phyloP scores from a whole-genome alignment of 1,140 invertebrate species.

The Zaprionus ornatus region DNA sequence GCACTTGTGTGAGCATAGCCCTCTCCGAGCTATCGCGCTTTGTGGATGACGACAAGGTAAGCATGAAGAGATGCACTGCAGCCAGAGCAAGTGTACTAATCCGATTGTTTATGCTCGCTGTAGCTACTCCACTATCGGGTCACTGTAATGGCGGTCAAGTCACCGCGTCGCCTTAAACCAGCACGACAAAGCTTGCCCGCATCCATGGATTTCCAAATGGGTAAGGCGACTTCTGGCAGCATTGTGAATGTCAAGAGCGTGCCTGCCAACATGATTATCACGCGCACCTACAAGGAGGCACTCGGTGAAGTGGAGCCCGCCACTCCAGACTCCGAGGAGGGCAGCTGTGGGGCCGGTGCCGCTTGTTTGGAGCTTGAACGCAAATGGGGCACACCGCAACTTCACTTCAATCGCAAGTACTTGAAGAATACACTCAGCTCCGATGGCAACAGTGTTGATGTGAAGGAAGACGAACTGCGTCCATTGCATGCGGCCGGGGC shows the following conservation, averaged over 20 bases:
- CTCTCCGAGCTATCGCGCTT: constrained; percentile 68
- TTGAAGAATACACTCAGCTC: constrained; percentile 53
- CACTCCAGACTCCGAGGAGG: constrained; percentile 43
- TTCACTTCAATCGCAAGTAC: constrained; percentile 82
- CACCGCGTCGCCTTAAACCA: constrained; percentile 60
- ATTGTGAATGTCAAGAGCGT: constrained; percentile 74
- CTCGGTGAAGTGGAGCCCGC: constrained; percentile 40
- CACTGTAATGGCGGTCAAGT: constrained; percentile 65
- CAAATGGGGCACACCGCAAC: constrained; percentile 79
- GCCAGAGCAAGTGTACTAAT: background rate
- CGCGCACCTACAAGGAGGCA: constrained; percentile 71
- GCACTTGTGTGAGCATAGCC: constrained; percentile 73
- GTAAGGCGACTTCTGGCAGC: constrained; percentile 34
- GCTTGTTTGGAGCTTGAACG: constrained; percentile 49
- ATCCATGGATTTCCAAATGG: constrained; percentile 56
- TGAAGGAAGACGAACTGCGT: constrained; percentile 48
- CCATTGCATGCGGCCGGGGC: constrained; percentile 42
- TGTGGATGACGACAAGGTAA: constrained; percentile 73
- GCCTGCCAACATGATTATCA: constrained; percentile 71
- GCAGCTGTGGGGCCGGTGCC: background rate
- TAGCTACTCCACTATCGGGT: constrained; percentile 78
- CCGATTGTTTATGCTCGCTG: background rate
- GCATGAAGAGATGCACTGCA: background rate
- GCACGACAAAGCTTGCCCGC: constrained; percentile 46
- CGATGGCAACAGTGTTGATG: constrained; percentile 21